These are phyloP conservation scores for Hypothenemus hampei DNA, from an alignment of 1,140 invertebrate genomes.

Conservation along the genomic window DNA sequence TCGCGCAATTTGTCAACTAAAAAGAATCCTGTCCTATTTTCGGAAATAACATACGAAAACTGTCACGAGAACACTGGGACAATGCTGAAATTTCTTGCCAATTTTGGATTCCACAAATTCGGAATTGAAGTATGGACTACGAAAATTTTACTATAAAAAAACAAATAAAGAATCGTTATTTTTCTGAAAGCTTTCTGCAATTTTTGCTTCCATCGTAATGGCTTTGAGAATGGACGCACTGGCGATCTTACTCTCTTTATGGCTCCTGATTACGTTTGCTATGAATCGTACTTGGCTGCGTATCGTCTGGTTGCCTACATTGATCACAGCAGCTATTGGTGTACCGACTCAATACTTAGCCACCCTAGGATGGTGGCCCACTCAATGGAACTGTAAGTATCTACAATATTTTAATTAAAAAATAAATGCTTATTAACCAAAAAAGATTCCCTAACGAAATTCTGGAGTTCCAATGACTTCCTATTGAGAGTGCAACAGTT, in stretches of 20 bases:
- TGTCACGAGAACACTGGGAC: conserved; percentile 4
- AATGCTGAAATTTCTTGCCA: conserved; percentile 12
- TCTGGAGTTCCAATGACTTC: conserved; percentile 13
- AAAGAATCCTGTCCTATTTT: neutral
- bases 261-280: conserved; percentile 2
- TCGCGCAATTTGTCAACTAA: neutral
- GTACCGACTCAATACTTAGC: conserved; percentile 6
- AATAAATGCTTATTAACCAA: neutral
- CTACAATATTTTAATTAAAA: neutral
- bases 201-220: conserved; percentile 9
- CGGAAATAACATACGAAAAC: conserved; percentile 12
- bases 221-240: conserved; percentile 11
- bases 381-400: conserved; percentile 17
- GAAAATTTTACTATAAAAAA: neutral
- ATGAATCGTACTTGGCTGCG: neutral
- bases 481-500: conserved; percentile 17
- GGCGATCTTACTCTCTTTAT: conserved; percentile 2
- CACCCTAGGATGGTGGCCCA: conserved; percentile 14
- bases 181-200: conserved; percentile 1
- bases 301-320: neutral
- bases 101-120: conserved; percentile 21
- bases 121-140: conserved; percentile 13
- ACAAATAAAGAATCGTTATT: neutral
- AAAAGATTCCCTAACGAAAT: conserved; percentile 2
- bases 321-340: neutral